Evolutionary conservation across 1,140 invertebrate species (phyloP).

Genomic region (Musca vetustissima): DNA sequence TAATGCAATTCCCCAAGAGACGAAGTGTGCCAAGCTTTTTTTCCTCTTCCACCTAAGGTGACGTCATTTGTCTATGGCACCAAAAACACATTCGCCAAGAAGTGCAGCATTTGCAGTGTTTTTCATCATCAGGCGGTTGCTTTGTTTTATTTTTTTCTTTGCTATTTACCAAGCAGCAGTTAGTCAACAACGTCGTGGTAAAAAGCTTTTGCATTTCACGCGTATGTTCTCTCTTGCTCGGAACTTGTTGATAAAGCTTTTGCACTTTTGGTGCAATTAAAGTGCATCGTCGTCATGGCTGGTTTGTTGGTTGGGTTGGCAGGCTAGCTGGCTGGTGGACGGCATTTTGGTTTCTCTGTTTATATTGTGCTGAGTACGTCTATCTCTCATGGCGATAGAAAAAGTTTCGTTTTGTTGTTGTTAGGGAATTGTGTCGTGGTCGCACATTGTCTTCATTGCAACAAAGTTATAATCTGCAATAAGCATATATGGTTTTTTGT

Average conservation of each 20-base stretch:
- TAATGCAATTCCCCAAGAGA: neutral
- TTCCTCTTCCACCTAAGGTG: neutral
- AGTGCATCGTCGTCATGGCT: neutral
- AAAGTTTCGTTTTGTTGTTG: conserved; percentile 3
- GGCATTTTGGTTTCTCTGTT: conserved; percentile 9
- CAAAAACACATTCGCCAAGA: neutral
- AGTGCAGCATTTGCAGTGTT: conserved; percentile 11
- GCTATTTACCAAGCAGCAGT: neutral
- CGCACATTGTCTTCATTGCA: neutral
- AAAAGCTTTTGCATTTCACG: conserved; percentile 4
- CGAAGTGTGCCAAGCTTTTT: conserved; percentile 7
- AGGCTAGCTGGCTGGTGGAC: neutral
- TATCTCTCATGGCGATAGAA: neutral
- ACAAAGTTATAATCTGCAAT: too few relatives aligned
- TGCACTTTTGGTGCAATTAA: neutral
- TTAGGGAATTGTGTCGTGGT: conserved; percentile 21
- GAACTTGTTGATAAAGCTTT: neutral
- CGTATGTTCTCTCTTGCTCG: neutral
- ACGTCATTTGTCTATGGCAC: neutral
- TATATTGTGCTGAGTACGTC: neutral
- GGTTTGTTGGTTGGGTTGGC: neutral
- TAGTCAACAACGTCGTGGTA: too few relatives aligned
- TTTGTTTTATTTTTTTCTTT: neutral
- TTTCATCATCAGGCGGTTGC: neutral
- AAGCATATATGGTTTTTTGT: too few relatives aligned